Evolutionary conservation across 2,113 vertebrate species (phyloP).

Genomic region (Andinoacara biseriatus): DNA sequence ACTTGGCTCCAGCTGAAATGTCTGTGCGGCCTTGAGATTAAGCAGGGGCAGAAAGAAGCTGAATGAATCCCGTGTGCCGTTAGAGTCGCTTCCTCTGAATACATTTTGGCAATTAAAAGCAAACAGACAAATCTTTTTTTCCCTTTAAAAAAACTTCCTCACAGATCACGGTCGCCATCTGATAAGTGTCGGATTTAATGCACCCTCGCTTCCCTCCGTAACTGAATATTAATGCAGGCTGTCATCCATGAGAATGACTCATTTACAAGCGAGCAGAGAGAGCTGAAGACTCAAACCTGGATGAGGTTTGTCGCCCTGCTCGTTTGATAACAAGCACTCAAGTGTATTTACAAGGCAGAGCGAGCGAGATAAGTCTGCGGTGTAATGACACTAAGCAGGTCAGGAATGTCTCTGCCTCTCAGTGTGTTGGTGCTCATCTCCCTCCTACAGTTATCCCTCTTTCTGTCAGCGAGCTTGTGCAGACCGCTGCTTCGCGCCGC

Average conservation of each 20-base stretch:
- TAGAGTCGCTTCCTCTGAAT: constrained; percentile 7
- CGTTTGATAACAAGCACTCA: constrained; percentile 69
- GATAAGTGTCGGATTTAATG: constrained; percentile 71
- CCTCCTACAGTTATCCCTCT: constrained; percentile 46
- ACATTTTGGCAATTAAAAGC: constrained; percentile 53
- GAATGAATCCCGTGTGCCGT: constrained; percentile 10
- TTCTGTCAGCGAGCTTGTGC: constrained; percentile 26
- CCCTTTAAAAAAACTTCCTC: constrained; percentile 8
- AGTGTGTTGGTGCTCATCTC: constrained; percentile 44
- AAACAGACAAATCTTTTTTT: constrained; percentile 21
- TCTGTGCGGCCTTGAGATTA: constrained; percentile 11
- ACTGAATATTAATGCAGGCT: constrained; percentile 67
- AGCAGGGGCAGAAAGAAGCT: not conserved
- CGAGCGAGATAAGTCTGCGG: constrained; percentile 63
- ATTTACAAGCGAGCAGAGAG: constrained; percentile 64
- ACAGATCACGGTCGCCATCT: constrained; percentile 53
- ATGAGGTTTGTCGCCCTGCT: constrained; percentile 64
- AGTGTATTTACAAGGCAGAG: constrained; percentile 73
- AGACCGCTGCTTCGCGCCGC: not conserved
- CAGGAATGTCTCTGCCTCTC: constrained; percentile 51
- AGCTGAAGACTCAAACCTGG: constrained; percentile 56
- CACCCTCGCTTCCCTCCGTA: constrained; percentile 45
- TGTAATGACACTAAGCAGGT: constrained; percentile 74
- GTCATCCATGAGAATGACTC: constrained; percentile 75
- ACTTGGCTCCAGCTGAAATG: constrained; percentile 1